Percentiles rank a stretch among this genome's conserved stretches.
Evolutionary conservation across 2,888 invertebrate genomes (phyloP).

Genomic region (Iselma pallidipennis): DNA sequence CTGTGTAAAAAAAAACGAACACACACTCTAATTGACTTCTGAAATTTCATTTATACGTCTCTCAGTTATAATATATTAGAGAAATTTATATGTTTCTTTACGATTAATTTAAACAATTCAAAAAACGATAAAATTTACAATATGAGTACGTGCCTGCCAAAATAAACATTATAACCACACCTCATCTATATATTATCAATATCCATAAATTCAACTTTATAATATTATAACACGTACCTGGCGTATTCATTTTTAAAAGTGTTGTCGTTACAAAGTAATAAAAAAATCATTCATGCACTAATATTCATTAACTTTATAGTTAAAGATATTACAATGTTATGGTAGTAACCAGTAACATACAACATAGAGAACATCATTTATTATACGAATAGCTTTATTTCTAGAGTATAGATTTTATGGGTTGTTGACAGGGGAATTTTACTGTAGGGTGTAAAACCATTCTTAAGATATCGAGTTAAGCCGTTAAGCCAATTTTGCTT

Average conservation of each 20-base stretch:
- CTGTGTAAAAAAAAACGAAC: too few species aligned
- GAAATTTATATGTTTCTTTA: conserved; percentile 32
- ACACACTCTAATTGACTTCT: too few species aligned
- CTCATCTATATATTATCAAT: neutral
- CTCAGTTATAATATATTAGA: neutral
- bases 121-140: conserved; percentile 32
- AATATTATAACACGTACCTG: neutral
- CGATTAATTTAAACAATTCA: conserved; percentile 40
- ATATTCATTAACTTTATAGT: neutral
- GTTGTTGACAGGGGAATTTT: conserved; percentile 31
- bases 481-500: conserved; percentile 24
- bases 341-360: neutral
- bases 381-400: neutral
- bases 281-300: neutral
- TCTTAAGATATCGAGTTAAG: conserved; percentile 24
- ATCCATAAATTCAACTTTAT: neutral
- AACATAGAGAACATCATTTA: neutral
- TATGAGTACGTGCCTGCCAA: conserved; percentile 34
- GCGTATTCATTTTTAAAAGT: neutral
- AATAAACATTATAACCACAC: conserved; percentile 25
- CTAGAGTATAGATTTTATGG: conserved; percentile 24
- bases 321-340: neutral
- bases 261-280: neutral
- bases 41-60: neutral
- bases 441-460: conserved; percentile 31